Evolutionary conservation across 2,888 invertebrate species (phyloP).

Genomic region (Abrostola tripartita): DNA sequence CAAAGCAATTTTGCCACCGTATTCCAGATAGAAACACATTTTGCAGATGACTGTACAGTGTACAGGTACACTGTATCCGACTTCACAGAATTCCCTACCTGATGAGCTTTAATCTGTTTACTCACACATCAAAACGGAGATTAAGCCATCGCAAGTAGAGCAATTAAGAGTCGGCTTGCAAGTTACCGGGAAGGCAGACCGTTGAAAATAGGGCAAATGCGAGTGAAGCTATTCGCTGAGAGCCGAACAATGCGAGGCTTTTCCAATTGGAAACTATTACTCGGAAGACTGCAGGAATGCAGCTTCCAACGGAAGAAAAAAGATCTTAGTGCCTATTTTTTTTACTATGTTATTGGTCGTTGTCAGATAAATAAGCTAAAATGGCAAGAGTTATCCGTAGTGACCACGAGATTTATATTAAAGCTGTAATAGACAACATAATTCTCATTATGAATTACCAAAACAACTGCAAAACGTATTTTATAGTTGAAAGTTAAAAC

Average conservation of each 20-base stretch:
- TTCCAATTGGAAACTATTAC: constrained; percentile 59
- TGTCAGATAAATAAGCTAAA: neutral
- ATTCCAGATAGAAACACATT: neutral
- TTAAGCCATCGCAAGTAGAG: constrained; percentile 37
- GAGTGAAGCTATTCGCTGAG: constrained; percentile 15
- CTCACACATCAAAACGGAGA: constrained; percentile 20
- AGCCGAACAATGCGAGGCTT: constrained; percentile 49
- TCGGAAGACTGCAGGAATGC: constrained; percentile 39
- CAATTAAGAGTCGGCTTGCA: constrained; percentile 46
- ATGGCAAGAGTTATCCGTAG: no score
- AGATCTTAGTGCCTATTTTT: neutral
- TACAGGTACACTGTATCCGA: neutral
- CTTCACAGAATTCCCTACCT: neutral
- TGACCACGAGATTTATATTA: no score
- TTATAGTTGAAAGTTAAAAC: no score
- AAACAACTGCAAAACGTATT: no score
- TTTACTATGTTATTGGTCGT: neutral
- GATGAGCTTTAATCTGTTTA: neutral
- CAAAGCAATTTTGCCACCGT: neutral
- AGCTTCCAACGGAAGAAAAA: constrained; percentile 13
- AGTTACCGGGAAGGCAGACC: constrained; percentile 30
- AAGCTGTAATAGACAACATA: no score
- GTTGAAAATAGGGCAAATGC: constrained; percentile 44
- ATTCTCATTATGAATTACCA: no score
- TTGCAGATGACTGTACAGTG: neutral